These are phyloP conservation scores for Gonocerus acuteangulatus DNA, from an alignment of 2,888 invertebrate genomes.

Conservation along the genomic window DNA sequence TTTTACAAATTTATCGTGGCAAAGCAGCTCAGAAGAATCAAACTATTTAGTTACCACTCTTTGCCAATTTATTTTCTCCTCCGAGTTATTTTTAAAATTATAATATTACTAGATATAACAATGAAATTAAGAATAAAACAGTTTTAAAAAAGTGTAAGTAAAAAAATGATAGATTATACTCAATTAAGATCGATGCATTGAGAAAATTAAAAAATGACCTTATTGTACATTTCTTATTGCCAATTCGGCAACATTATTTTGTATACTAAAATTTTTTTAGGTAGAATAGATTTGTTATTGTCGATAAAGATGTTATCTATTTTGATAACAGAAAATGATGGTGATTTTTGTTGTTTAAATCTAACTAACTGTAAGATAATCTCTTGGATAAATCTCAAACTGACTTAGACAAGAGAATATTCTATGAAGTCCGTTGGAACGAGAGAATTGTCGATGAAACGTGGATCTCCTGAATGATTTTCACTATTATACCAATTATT, in stretches of 20 bases:
- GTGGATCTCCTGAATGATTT: slow-evolving; percentile 6
- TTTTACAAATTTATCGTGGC: no score
- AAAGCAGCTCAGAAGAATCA: no score
- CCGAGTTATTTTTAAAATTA: no score
- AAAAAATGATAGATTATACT: no score
- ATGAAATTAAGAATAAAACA: background rate
- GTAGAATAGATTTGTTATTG: slow-evolving; percentile 5
- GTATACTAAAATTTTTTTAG: slow-evolving; percentile 12
- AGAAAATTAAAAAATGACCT: background rate
- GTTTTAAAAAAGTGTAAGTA: no score
- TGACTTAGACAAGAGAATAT: background rate
- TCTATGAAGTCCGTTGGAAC: background rate
- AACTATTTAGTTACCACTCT: no score
- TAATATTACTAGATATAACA: no score
- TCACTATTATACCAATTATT: no score
- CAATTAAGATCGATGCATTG: background rate
- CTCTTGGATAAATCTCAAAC: background rate
- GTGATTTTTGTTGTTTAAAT: no score
- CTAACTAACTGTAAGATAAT: no score
- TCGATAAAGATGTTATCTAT: background rate
- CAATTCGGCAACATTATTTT: slow-evolving; percentile 14
- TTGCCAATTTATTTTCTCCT: no score
- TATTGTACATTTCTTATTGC: slow-evolving; percentile 17
- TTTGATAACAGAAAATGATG: background rate
- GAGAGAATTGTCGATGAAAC: slow-evolving; percentile 9